These are phyloP conservation scores for Ferrisia virgata DNA, from an alignment of 2,888 invertebrate genomes.

Conservation along the genomic window DNA sequence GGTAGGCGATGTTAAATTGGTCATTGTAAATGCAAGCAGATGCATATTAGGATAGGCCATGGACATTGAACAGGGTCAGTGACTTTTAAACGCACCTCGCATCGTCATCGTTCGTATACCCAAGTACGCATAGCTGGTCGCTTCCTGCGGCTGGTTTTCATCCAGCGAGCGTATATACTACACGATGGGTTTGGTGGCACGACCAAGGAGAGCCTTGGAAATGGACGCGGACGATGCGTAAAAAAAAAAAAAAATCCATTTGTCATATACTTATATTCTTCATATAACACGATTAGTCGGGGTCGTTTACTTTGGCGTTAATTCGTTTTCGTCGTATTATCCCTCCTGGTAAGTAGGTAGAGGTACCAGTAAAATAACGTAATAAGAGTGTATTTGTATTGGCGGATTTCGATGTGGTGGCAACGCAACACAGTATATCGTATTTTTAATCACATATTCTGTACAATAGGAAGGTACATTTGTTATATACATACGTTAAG, in stretches of 20 bases:
- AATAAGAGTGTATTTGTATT: too few species aligned
- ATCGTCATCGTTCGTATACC: neutral
- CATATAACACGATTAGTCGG: neutral
- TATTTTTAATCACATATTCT: too few species aligned
- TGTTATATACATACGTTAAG: too few species aligned
- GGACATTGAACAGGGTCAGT: conserved; percentile 27
- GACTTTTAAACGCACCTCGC: neutral
- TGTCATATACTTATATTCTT: neutral
- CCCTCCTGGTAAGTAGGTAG: too few species aligned
- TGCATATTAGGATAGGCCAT: conserved; percentile 31
- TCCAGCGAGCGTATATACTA: too few species aligned
- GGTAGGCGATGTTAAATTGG: neutral
- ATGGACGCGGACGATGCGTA: neutral
- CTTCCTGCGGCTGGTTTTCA: neutral
- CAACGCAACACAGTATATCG: too few species aligned
- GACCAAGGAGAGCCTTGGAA: neutral
- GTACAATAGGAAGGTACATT: too few species aligned
- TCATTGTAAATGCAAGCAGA: conserved; percentile 27
- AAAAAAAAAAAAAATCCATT: neutral
- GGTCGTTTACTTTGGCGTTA: neutral
- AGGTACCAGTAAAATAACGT: too few species aligned
- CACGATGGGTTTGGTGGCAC: too few species aligned
- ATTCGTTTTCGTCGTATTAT: too few species aligned
- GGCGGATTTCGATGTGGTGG: too few species aligned
- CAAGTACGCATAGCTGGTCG: too few species aligned